phyloP scores from a whole-genome alignment of 2,797 vertebrate species.

The Notamacropus eugenii region DNA sequence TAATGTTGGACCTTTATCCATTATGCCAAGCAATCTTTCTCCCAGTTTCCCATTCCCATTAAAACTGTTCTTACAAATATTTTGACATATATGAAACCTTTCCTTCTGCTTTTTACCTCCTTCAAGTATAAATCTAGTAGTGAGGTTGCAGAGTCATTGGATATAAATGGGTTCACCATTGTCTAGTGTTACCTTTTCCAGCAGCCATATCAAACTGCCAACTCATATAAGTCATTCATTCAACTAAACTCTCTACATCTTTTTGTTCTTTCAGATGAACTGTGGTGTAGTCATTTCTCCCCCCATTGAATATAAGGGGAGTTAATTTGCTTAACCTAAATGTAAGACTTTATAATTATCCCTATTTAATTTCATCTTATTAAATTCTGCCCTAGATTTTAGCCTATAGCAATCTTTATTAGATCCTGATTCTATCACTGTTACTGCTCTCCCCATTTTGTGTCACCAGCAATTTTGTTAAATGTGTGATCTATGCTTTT shows the following conservation, averaged over 20 bases:
- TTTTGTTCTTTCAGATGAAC: neutral
- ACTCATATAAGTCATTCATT: neutral
- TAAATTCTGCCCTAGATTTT: neutral
- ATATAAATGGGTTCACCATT: neutral
- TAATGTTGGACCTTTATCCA: neutral
- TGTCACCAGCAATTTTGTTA: too few relatives aligned
- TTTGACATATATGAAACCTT: neutral
- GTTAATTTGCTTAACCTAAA: neutral
- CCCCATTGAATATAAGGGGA: neutral
- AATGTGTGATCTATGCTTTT: too few relatives aligned
- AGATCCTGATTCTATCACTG: neutral
- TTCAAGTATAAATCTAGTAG: neutral
- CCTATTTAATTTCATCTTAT: neutral
- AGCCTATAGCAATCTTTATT: neutral
- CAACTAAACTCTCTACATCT: neutral
- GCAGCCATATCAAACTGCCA: neutral
- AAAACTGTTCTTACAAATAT: neutral
- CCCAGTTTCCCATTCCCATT: neutral
- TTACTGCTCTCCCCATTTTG: too few relatives aligned
- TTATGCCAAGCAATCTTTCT: neutral
- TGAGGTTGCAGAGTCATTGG: neutral
- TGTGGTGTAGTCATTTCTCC: neutral
- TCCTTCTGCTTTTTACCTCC: neutral
- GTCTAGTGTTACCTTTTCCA: neutral
- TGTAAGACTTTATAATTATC: neutral